Conservation (phyloP, 2,888 invertebrate genomes). For the Nomada fabriciana region DNA sequence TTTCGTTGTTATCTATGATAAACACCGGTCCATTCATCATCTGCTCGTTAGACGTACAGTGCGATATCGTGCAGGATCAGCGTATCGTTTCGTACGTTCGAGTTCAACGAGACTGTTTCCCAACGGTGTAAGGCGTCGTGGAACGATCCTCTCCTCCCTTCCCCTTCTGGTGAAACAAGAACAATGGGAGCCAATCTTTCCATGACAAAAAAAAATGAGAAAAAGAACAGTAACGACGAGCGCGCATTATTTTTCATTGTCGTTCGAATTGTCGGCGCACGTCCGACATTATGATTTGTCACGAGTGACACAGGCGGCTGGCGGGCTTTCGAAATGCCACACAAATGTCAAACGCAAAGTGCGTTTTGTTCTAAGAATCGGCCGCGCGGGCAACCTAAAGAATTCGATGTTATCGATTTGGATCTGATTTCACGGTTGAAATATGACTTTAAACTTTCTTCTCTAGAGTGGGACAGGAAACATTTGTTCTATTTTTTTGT, state of each 20-base stretch:
- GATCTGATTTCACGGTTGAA: constrained; percentile 12
- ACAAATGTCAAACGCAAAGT: constrained; percentile 67
- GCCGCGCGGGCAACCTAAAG: constrained; percentile 20
- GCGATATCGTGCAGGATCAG: constrained; percentile 31
- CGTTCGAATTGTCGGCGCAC: constrained; percentile 44
- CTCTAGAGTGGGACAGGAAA: background rate
- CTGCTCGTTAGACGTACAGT: constrained; percentile 28
- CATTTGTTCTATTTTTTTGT: too few species aligned
- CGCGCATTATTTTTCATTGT: constrained; percentile 55
- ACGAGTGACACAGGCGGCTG: constrained; percentile 41
- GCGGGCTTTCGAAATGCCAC: constrained; percentile 65
- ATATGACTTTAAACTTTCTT: background rate
- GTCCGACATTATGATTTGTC: constrained; percentile 60
- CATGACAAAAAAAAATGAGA: constrained; percentile 18
- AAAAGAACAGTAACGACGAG: background rate
- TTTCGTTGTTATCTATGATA: constrained; percentile 24
- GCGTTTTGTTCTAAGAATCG: constrained; percentile 36
- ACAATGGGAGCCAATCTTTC: constrained; percentile 41
- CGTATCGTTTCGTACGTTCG: constrained; percentile 29
- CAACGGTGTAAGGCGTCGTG: constrained; percentile 15
- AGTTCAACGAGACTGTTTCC: constrained; percentile 25
- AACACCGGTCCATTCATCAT: constrained; percentile 43
- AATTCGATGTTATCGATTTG: constrained; percentile 32
- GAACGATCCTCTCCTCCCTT: constrained; percentile 18
- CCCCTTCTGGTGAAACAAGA: constrained; percentile 18